A percentile compares a stretch with the other conserved stretches of the same genome.
Evolutionary conservation across 2,797 vertebrate species (phyloP).

Genomic region (Lepilemur ruficaudatus): DNA sequence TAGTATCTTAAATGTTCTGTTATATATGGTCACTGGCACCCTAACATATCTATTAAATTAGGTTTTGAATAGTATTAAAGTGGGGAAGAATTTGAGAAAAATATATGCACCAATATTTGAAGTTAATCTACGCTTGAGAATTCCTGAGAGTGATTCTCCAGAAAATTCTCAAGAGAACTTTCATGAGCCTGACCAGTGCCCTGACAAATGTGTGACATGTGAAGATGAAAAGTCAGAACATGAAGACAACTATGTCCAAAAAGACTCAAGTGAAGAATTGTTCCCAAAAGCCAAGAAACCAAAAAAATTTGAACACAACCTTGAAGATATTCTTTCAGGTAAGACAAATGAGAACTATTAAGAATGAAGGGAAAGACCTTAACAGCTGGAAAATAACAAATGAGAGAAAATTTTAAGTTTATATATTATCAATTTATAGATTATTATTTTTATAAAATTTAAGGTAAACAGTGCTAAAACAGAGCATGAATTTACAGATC

Average conservation of each 20-base stretch:
- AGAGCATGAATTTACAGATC: not conserved
- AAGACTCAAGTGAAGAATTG: not conserved
- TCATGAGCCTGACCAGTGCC: not conserved
- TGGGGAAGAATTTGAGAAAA: conserved; percentile 34
- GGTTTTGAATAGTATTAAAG: conserved; percentile 57
- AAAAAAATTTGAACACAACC: not conserved
- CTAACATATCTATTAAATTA: conserved; percentile 58
- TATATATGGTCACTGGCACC: not conserved
- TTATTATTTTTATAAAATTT: not conserved
- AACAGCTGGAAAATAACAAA: not conserved
- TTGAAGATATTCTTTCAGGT: conserved; percentile 48
- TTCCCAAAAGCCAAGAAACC: not conserved
- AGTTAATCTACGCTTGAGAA: conserved; percentile 74
- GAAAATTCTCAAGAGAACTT: conserved; percentile 4
- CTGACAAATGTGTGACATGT: not conserved
- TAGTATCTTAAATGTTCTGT: not conserved
- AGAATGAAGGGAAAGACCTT: not conserved
- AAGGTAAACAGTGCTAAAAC: not conserved
- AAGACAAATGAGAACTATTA: not conserved
- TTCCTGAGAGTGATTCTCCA: not conserved
- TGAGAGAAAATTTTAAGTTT: not conserved
- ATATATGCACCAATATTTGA: conserved; percentile 79
- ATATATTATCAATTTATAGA: not conserved
- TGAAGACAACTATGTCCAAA: accelerated
- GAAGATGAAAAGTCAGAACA: not conserved